Base-by-base conservation (phyloP, 2,113 vertebrate genomes). In the Mesoclemmys tuberculata region DNA sequence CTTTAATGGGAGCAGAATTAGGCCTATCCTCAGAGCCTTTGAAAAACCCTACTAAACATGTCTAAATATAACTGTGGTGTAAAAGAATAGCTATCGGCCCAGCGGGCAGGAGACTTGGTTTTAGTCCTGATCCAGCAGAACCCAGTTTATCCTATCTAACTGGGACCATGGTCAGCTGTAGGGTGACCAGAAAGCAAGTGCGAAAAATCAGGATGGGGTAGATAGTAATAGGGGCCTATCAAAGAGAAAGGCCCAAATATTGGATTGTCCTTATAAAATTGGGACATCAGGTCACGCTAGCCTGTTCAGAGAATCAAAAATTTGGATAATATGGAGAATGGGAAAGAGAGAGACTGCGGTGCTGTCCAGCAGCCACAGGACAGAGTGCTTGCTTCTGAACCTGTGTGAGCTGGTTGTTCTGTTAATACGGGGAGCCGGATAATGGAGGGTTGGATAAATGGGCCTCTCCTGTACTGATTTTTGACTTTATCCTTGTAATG, bases 71-170 rank as follows among this genome's bases (percentile, higher is more conserved):
- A 90, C 29, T 6, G 1, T 27, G 35, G 51, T 29, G 5, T 14
- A 18, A 6, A 13, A 52, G 21, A 94, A 52, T 7, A 24, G 48
- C 21, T 48, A 8, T 16, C 48, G 82, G 22, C 80, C 48, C n/a
- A 3, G 81, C 31, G n/a, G 55, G 78, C 8, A n/a, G 12, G 5
- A 93, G 41, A 35, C 6, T 8, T 21, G 2, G 0, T 0, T 58
- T 90, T 94, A 54, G 91, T 31, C 16, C 41, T 93, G 35, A n/a
- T 68, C 5, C 64, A 68, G 16, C 18, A 71, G 18, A 71, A 21
- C n/a, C 64, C 35, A 4, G 4, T 38, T 71, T 22, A 10, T 68
- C n/a, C 8, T 4, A 19, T 22, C 64, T 71, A 38, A 71, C 10
- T 22, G 61, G 61, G 31, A 7, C 61, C 46, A 46, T 46, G 51